These are phyloP conservation scores for Hipposideros larvatus DNA, from an alignment of 2,797 vertebrate species.

Conservation along the genomic window DNA sequence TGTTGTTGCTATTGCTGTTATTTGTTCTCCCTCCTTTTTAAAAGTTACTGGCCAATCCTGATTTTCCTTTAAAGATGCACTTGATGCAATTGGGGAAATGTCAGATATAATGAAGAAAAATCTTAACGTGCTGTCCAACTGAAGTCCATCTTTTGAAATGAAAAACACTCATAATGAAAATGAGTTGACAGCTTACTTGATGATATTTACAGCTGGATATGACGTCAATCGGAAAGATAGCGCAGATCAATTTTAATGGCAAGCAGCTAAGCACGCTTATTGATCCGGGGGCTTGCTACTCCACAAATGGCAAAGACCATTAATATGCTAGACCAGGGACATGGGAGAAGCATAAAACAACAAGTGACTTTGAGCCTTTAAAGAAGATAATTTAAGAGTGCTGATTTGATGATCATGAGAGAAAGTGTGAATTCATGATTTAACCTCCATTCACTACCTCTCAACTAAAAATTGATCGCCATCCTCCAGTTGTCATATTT, in stretches of 20 bases:
- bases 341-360: conserved; percentile 79
- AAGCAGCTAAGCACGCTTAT: conserved; percentile 86
- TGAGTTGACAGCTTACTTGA: conserved; percentile 86
- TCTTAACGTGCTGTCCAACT: conserved; percentile 77
- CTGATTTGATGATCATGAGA: conserved; percentile 80
- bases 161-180: conserved; percentile 84
- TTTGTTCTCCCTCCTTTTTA: conserved; percentile 34
- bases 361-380: conserved; percentile 79
- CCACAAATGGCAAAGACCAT: conserved; percentile 85
- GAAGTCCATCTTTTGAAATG: conserved; percentile 85
- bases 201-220: conserved; percentile 88
- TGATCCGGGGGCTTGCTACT: conserved; percentile 85
- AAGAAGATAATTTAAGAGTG: conserved; percentile 82
- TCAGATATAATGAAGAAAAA: conserved; percentile 84
- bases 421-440: conserved; percentile 83
- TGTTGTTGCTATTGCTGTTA: neutral
- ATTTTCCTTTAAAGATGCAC: conserved; percentile 71
- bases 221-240: conserved; percentile 86
- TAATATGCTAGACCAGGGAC: conserved; percentile 82
- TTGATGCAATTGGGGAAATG: conserved; percentile 79
- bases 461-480: conserved; percentile 77
- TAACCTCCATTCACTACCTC: conserved; percentile 79
- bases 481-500: conserved; percentile 68
- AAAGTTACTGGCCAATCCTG: conserved; percentile 72
- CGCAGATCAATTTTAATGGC: conserved; percentile 88